A percentile compares a stretch with the other conserved stretches of the same genome.
Evolutionary conservation across 2,888 invertebrate genomes (phyloP).

Genomic region (Phaedon cochleariae): DNA sequence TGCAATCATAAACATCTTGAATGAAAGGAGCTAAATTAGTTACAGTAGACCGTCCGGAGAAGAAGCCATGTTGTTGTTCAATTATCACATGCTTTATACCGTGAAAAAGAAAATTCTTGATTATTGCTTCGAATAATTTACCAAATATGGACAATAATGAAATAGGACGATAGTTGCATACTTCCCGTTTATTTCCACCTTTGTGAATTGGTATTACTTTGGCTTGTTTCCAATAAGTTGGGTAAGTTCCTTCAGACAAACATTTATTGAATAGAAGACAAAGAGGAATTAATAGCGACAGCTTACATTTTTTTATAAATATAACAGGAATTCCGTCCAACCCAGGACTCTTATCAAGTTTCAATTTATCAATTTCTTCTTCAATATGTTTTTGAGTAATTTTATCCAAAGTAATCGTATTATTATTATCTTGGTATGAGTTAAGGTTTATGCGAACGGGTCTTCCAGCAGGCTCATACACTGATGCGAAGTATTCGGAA

Average conservation of each 20-base stretch:
- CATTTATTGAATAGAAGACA: constrained; percentile 5
- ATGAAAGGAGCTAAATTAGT: constrained; percentile 7
- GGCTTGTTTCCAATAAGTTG: constrained; percentile 7
- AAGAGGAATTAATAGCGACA: background rate
- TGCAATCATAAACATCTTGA: background rate
- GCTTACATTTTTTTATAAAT: constrained; percentile 12
- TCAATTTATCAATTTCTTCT: constrained; percentile 3
- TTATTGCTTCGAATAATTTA: constrained; percentile 12
- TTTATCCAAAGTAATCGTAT: background rate
- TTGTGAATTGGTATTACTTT: constrained; percentile 9
- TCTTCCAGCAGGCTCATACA: constrained; percentile 1
- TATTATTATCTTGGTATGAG: background rate
- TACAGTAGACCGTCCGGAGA: constrained; percentile 1
- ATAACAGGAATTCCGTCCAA: background rate
- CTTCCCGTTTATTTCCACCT: constrained; percentile 4
- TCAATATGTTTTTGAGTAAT: background rate
- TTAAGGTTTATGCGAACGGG: background rate
- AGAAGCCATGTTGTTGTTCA: constrained; percentile 14
- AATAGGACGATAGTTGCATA: constrained; percentile 5
- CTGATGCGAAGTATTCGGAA: constrained; percentile 5
- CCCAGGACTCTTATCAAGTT: background rate
- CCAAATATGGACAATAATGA: constrained; percentile 4
- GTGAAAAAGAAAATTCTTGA: constrained; percentile 4
- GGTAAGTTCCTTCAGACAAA: constrained; percentile 6
- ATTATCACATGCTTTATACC: constrained; percentile 5